Base-by-base conservation (phyloP, 2,797 vertebrate species). In the Acridotheres tristis region DNA sequence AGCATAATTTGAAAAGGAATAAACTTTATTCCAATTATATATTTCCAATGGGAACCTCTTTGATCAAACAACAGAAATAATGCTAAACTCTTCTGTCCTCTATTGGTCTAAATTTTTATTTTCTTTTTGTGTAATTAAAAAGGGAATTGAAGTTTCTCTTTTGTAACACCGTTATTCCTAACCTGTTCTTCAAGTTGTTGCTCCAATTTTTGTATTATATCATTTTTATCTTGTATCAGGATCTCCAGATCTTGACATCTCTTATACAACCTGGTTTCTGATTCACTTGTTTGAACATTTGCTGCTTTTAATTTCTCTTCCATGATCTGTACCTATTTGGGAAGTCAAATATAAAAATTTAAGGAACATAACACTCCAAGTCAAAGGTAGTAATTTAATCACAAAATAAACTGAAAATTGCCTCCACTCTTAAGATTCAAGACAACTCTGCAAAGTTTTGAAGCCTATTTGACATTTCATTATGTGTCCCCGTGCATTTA, bases 101-200 rank as follows among this genome's bases (percentile, higher is more conserved):
- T 62, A 29, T 23, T 69, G 40, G 55, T 87, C 50, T 78, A 71
- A n/a, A 30, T 75, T 89, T 93, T 84, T 53, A 29, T 86, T 87
- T 78, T 80, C 38, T 38, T 74, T 75, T 38, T 55, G 3, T 38
- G 54, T 54, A 65, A 71, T 75, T 72, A 63, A 93, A 67, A 87
- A 50, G 32, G 23, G 43, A 85, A 71, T 13, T 48, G 15, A 86
- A 71, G 20, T n/a, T 77, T 55, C 43, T 62, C 27, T 62, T 90
- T 85, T 48, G 17, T 68, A 89, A 65, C 23, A 43, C 9, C 51
- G 32, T 93, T 78, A 85, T 66, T 95, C 86, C 96, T 94, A 96
- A 99, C 99, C 99, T 99, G 99, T 92, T 99, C 99, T 97, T 99
- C 98, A 94, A 99, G 98, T 90, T 99, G 99, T 90, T 99, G 98